These are phyloP conservation scores for Cyrtorhinus lividipennis DNA, from an alignment of 1,140 invertebrate genomes.

Conservation along the genomic window DNA sequence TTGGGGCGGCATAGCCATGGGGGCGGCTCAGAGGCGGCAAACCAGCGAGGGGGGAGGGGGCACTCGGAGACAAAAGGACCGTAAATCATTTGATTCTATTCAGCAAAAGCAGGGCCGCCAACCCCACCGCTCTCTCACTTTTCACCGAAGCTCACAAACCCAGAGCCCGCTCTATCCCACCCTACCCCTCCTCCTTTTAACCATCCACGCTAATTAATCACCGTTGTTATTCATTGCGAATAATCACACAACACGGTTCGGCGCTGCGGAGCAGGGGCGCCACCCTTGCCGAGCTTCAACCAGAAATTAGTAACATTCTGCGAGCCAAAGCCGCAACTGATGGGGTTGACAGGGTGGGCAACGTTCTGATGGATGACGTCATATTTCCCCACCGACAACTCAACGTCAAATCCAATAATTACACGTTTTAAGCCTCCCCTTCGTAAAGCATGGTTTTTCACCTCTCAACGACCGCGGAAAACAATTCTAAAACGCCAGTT, in stretches of 20 bases:
- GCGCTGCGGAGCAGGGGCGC: not conserved
- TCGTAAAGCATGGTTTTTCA: not conserved
- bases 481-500: not conserved
- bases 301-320: slow-evolving; percentile 19
- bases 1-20: not conserved
- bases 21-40: not conserved
- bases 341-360: slow-evolving; percentile 14
- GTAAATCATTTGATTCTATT: slow-evolving; percentile 18
- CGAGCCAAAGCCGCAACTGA: slow-evolving; percentile 11
- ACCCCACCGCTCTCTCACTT: slow-evolving; percentile 12
- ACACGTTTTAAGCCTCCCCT: not conserved
- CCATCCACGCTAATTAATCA: slow-evolving; percentile 14
- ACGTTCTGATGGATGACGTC: slow-evolving; percentile 12
- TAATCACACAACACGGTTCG: slow-evolving; percentile 18
- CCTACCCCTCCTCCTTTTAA: not conserved
- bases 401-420: slow-evolving; percentile 14
- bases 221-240: slow-evolving; percentile 18
- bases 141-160: slow-evolving; percentile 6
- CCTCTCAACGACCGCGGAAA: not conserved
- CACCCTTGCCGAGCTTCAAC: not conserved
- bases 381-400: slow-evolving; percentile 11
- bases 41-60: not conserved
- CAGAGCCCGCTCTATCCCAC: not conserved
- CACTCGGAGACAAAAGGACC: slow-evolving; percentile 14
- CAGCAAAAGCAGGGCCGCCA: not conserved